Base-by-base conservation (phyloP, 2,797 vertebrate genomes). In the Cyprinella venusta region DNA sequence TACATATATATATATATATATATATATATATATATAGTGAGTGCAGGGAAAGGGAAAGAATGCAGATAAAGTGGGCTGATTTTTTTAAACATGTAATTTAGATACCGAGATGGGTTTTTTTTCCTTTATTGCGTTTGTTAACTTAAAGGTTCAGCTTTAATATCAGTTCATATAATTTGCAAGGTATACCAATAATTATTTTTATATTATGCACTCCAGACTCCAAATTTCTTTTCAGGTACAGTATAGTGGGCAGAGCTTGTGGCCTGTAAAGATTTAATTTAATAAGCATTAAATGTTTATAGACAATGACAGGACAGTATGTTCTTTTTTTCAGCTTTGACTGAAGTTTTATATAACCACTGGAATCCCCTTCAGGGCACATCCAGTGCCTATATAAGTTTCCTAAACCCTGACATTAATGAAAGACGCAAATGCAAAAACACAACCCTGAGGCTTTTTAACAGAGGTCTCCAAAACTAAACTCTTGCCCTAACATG, bases 351-450 rank as follows among this genome's bases (percentile, higher is more conserved):
- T n/a, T 63, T 63, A 36, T 4, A 52, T 26, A 81, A 74, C 30
- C 56, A 2, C 30, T 19, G 59, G 18, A 81, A 50, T 74, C 1
- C 71, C 16, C 80, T n/a, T 63, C 15, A 75, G 42, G 59, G 8
- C 30, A 64, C 5, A 61, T 26, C 24, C 26, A 21, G 18, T 48
- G 68, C 19, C 8, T 21, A 26, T n/a, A 63, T 0, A 2, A 61
- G 54, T 36, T 10, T 7, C 2, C 40, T 24, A 15, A 77, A 36
- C 48, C 36, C 24, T 70, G 79, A 48, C 6, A 16, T 80, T 18
- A 79, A 79, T 21, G 15, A 79, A 69, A 38, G 52, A 26, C 8
- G 70, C 21, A 80, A 6, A 59, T 3, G 19, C 16, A 80, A 33
- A 70, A 15, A 42, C 21, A 26, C 5, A 30, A 45, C 6, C 50